Base-by-base conservation (phyloP, 2,113 vertebrate genomes). In the Syngnathus scovelli region DNA sequence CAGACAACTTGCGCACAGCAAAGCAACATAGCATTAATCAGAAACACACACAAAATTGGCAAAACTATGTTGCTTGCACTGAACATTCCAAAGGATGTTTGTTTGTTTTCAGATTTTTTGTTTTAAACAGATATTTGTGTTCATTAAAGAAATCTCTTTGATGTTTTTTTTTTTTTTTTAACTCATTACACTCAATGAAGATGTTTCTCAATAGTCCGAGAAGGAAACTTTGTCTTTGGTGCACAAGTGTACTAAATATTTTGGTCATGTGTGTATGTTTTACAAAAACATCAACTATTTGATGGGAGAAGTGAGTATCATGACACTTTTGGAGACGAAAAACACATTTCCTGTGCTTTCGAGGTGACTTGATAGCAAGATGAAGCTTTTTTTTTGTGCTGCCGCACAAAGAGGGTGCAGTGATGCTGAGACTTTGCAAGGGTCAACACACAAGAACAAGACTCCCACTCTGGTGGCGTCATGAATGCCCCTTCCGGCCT, bases 401-500 rank as follows among this genome's bases (percentile, higher is more conserved):
- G 74, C 74, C 71, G 67, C 74, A 83, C 83, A 88, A 86, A 86
- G 77, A 75, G 59, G 56, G 78, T 59, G 83, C 84, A 71, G 33
- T 16, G 77, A 76, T 67, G 79, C 89, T 89, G 85, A 88, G 87
- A 89, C 85, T 77, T 76, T 80, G 83, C 83, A 83, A 71, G 77
- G 86, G 80, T 81, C 84, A 88, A 56, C 82, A 78, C 87, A 85
- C 76, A 81, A 74, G 88, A 87, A 88, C 88, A 77, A 77, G 68
- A 78, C 71, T 51, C 75, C 79, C 76, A 64, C 74, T 81, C 60
- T 83, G 61, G 51, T 68, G 71, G 66, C 64, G 79, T 75, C 77
- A 72, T 82, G 83, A 84, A 81, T 48, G 68, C 71, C 48, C 74
- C 72, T 86, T 85, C 79, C 82, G 72, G 78, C 68, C 70, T 75